Evolutionary conservation across 1,140 invertebrate species (phyloP), one percentile per base, ranked within the genome.

Genomic region (Diabrotica undecimpunctata): DNA sequence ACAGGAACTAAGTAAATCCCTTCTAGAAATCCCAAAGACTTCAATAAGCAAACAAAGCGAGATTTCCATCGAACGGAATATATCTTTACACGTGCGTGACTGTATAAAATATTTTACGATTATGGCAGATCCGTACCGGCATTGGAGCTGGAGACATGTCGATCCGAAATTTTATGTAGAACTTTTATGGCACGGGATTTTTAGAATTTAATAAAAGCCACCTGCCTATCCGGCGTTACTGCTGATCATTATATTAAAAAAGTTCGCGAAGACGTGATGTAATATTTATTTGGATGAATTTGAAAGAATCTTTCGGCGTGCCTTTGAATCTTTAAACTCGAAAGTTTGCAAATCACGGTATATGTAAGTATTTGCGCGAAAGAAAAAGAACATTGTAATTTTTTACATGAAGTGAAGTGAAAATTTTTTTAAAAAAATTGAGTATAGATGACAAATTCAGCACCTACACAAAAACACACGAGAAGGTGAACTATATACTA

Each of bases 61-160:
- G 41, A 46, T 46, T 46, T 46, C 41, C 41, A 46, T 46, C 8
- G 41, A 6, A 46, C n/a, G 4, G n/a, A 6, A 46, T 46, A n/a
- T 46, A 60, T 60, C 41, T 60, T 60, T 25, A 60, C 58, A 60
- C 58, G 14, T 60, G 58, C 41, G 58, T 60, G 58, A 2, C 13
- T 60, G 58, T n/a, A 60, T 50, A 50, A 60, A 60, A 60, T 60
- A 60, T 51, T 60, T 60, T 60, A 60, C 58, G 58, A 25, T 60
- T 60, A 60, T 60, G 35, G 39, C 39, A 60, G 58, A 60, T 50
- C 46, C 58, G 39, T 46, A 51, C 39, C 58, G n/a, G 39, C 11
- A 13, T 12, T 7, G n/a, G 12, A 38, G 38, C 25, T 7, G 39
- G 50, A 35, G 10, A 36, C 5, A 60, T 60, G 58, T 60, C 58